Evolutionary conservation across 2,888 invertebrate species (phyloP).

Genomic region (Vanessa cardui): DNA sequence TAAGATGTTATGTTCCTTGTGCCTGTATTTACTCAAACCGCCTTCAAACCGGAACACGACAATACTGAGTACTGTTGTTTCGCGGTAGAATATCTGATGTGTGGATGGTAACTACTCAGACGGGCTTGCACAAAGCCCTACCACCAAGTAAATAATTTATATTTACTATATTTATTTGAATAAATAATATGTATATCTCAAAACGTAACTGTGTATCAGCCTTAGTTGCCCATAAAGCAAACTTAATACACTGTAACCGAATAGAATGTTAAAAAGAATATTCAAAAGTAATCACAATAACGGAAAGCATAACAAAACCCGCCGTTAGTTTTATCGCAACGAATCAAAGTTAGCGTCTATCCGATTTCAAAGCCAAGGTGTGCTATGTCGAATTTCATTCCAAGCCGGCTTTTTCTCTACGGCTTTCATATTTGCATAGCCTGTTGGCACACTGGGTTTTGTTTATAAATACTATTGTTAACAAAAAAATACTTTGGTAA

Average conservation of each 20-base stretch:
- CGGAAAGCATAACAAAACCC: conserved; percentile 31
- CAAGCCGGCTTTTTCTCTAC: conserved; percentile 51
- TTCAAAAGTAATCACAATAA: conserved; percentile 19
- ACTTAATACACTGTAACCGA: background rate
- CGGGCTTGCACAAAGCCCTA: too few species aligned
- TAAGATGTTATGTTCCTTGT: too few species aligned
- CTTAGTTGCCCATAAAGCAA: background rate
- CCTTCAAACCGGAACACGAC: too few species aligned
- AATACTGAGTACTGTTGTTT: too few species aligned
- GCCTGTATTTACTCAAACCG: too few species aligned
- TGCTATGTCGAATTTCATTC: conserved; percentile 53
- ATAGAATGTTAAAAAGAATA: background rate
- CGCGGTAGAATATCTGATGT: too few species aligned
- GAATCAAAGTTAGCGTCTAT: conserved; percentile 45
- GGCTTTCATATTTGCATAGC: conserved; percentile 38
- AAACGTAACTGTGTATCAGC: too few species aligned
- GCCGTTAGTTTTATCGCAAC: conserved; percentile 30
- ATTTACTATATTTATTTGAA: too few species aligned
- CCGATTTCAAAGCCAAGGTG: conserved; percentile 45
- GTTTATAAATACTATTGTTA: background rate
- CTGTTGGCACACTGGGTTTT: conserved; percentile 25
- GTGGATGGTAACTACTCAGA: too few species aligned
- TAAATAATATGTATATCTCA: too few species aligned
- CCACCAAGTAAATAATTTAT: too few species aligned
- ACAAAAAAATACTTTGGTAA: too few species aligned